Evolutionary conservation across 2,113 vertebrate species (phyloP), one percentile per base, ranked within the genome.

Genomic region (Cnemophilus loriae): DNA sequence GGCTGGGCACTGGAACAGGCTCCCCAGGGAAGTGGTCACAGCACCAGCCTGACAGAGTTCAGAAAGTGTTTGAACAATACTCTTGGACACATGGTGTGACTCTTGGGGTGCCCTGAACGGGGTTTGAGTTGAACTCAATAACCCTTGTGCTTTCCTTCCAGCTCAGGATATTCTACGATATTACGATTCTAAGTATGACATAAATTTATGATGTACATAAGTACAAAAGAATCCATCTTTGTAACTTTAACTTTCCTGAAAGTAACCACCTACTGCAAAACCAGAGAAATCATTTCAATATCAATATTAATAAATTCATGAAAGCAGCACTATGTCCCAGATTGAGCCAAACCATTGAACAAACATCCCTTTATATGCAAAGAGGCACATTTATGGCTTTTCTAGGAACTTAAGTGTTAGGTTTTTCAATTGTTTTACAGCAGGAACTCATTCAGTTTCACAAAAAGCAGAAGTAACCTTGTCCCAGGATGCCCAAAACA

Each of bases 331-430:
- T 98, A 98, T 71, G 98, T 98, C 63, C 98, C 98, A 3, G 98
- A 99, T 65, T 98, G 98, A 35, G 98, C 98, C 84, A 99, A 97
- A 6, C 98, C 98, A 49, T 98, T 98, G 94, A 99, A 99, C 95
- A 99, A 98, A 35, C 98, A 98, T 8, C 98, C 98, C 98, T 98
- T 99, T 98, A 99, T 98, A 98, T 98, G 93, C 92, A 96, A 96
- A 84, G 20, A 95, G 65, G 37, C 16, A 79, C 2, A 35, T 42
- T 33, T 19, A 44, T 5, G 19, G 30, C 23, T 37, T 64, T 74
- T 20, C n/a, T 26, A 74, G 41, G 11, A 57, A 52, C 13, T 52
- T 42, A 21, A 16, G 4, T 39, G 30, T n/a, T 41, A 63, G 19
- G 7, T 32, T 42, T 73, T 67, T 56, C n/a, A 52, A 44, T 39